phyloP scores from a whole-genome alignment of 2,888 invertebrate genomes.

The Ennomos erosarius region DNA sequence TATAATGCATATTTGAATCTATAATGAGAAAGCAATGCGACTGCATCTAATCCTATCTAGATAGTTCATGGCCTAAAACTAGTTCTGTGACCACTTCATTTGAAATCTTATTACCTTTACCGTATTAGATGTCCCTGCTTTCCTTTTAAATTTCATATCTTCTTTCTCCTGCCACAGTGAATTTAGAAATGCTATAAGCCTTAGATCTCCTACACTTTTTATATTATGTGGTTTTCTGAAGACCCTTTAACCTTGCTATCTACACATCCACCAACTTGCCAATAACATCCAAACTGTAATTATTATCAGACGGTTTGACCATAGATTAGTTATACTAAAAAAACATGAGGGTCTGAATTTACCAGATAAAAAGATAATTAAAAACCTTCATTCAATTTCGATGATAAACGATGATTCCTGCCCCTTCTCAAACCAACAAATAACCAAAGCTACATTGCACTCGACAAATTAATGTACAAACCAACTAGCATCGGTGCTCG shows the following conservation, averaged over 20 bases:
- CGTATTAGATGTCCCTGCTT: constrained; percentile 27
- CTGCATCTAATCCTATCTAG: constrained; percentile 41
- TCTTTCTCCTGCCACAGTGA: constrained; percentile 11
- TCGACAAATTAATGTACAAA: constrained; percentile 43
- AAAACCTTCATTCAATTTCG: no score
- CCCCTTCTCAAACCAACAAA: constrained; percentile 2
- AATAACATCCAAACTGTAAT: no score
- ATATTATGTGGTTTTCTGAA: no score
- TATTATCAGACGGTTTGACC: no score
- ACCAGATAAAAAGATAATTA: no score
- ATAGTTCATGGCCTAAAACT: constrained; percentile 29
- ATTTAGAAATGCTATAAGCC: constrained; percentile 15
- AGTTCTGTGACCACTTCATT: constrained; percentile 41
- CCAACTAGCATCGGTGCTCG: constrained; percentile 57
- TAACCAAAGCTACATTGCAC: constrained; percentile 6
- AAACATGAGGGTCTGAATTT: no score
- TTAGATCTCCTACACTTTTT: background rate
- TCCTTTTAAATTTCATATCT: constrained; percentile 26
- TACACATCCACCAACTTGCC: no score
- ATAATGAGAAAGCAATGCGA: constrained; percentile 45
- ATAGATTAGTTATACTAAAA: no score
- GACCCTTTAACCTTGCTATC: no score
- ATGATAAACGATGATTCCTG: background rate
- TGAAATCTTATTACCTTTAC: constrained; percentile 30
- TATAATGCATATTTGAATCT: constrained; percentile 54